Percentiles rank a stretch among this genome's conserved stretches.
Conservation (phyloP, 1,140 invertebrate species). For the Eupristina koningsbergeri region DNA sequence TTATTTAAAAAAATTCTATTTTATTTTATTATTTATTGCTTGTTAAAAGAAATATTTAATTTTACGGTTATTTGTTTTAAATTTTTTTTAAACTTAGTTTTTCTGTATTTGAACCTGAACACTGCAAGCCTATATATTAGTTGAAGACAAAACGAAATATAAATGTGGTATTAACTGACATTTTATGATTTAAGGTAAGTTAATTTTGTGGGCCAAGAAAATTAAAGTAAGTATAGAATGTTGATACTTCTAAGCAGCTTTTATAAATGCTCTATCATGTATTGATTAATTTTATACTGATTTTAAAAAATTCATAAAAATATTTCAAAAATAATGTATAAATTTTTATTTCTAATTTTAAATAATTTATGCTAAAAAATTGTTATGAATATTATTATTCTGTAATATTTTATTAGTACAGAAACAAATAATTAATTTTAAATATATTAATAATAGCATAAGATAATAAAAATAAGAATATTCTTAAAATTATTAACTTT, state of each 20-base stretch:
- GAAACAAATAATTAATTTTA: neutral
- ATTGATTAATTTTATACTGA: neutral
- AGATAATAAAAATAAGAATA: too few relatives aligned
- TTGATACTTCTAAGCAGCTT: neutral
- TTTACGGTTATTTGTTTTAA: neutral
- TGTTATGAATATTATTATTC: neutral
- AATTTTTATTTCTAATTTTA: neutral
- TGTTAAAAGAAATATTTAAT: neutral
- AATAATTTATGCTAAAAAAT: neutral
- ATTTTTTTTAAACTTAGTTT: neutral
- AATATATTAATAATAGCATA: neutral
- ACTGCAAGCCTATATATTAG: neutral
- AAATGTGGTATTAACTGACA: neutral
- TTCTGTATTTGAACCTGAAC: neutral
- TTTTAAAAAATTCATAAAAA: neutral
- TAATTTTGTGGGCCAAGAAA: neutral
- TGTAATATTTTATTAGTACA: neutral
- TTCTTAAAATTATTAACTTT: too few relatives aligned
- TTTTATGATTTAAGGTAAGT: conserved; percentile 9
- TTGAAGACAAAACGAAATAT: neutral
- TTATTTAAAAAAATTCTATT: conserved; percentile 25
- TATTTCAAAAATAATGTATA: neutral
- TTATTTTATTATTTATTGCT: conserved; percentile 3
- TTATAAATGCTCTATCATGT: neutral
- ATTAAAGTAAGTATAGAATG: neutral